Conservation (phyloP, 2,797 vertebrate genomes). For the Silurus lanzhouensis region DNA sequence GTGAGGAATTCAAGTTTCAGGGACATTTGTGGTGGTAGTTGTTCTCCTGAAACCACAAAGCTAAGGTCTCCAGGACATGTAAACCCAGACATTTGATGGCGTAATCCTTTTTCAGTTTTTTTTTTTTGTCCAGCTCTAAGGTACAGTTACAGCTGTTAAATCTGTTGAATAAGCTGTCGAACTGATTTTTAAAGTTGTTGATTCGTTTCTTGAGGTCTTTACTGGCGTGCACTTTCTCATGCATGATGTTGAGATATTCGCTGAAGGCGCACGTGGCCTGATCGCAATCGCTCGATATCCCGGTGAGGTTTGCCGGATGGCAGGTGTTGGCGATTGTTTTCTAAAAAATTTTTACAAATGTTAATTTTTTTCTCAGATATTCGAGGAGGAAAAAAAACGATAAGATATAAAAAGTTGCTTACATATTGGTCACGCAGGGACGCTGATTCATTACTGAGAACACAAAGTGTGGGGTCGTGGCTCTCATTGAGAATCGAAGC, state of each 20-base stretch:
- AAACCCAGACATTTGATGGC: background rate
- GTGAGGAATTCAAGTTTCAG: background rate
- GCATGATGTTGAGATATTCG: background rate
- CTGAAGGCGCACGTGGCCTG: conserved; percentile 7
- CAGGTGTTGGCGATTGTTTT: background rate
- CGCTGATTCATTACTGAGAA: rapidly evolving
- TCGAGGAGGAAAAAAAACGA: background rate
- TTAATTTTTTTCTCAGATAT: background rate
- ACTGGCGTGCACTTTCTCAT: background rate
- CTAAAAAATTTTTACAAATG: conserved; percentile 4
- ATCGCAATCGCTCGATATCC: background rate
- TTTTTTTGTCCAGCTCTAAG: background rate
- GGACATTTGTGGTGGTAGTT: background rate
- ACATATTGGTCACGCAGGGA: background rate
- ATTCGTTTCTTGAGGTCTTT: rapidly evolving
- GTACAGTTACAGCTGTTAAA: background rate
- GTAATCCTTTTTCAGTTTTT: rapidly evolving
- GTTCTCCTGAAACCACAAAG: background rate
- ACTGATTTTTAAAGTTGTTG: background rate
- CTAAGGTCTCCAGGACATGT: background rate
- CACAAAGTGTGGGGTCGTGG: rapidly evolving
- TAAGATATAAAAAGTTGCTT: background rate
- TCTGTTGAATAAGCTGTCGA: background rate
- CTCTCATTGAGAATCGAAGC: too few species aligned
- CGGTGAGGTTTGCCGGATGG: background rate